These are phyloP conservation scores for Neosalanx taihuensis DNA, from an alignment of 2,797 vertebrate genomes.

Conservation along the genomic window DNA sequence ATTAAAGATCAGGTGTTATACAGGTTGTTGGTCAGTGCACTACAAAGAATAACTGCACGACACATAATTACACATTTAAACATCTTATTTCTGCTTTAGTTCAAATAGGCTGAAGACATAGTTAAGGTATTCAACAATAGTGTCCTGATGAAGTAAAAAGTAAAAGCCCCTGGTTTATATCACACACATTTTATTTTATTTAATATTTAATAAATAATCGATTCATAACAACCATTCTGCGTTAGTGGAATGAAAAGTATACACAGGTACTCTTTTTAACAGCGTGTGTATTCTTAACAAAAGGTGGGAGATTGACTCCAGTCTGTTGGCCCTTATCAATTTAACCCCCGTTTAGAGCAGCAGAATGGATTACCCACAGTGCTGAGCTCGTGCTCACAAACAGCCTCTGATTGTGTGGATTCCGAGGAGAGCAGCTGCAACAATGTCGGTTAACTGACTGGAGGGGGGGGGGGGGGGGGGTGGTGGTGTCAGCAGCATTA, in stretches of 20 bases:
- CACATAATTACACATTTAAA: too few species aligned
- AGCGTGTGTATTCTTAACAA: slow-evolving; percentile 46
- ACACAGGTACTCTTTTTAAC: slow-evolving; percentile 8
- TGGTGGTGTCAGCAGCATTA: slow-evolving; percentile 16
- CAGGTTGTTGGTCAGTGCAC: too few species aligned
- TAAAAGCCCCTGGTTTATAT: not conserved
- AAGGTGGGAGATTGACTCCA: slow-evolving; percentile 54
- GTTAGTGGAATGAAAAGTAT: not conserved
- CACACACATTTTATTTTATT: not conserved
- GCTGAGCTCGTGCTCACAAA: slow-evolving; percentile 41
- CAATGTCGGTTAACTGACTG: slow-evolving; percentile 9
- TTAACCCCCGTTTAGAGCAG: slow-evolving; percentile 63
- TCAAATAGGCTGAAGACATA: not conserved
- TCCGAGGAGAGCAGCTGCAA: slow-evolving; percentile 23
- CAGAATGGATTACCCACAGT: slow-evolving; percentile 54
- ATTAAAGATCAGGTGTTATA: too few species aligned
- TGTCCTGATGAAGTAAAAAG: not conserved
- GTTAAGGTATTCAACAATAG: not conserved
- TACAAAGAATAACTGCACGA: too few species aligned
- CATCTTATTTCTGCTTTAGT: not conserved
- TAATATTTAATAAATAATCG: not conserved
- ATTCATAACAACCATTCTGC: not conserved
- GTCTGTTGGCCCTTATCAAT: slow-evolving; percentile 61
- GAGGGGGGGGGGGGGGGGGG: not conserved
- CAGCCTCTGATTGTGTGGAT: slow-evolving; percentile 45